A percentile compares a stretch with the other conserved stretches of the same genome.
These are phyloP conservation scores for Cephalopterus ornatus DNA, from an alignment of 2,113 vertebrate genomes.

Conservation along the genomic window DNA sequence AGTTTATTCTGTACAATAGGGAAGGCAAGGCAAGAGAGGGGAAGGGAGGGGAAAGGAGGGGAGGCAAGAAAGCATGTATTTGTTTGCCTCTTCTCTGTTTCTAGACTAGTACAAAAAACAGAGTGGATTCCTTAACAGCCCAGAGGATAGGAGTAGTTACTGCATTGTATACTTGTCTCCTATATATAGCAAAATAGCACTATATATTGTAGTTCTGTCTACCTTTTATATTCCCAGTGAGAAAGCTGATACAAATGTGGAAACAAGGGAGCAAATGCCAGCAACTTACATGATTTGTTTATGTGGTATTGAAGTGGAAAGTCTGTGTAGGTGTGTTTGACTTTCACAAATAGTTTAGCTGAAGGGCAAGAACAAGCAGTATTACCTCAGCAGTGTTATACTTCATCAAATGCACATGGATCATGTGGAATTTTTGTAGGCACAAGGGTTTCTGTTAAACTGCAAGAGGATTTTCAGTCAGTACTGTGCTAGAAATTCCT, in stretches of 20 bases:
- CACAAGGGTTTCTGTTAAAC: background rate
- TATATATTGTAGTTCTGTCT: background rate
- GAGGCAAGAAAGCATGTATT: background rate
- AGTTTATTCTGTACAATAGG: background rate
- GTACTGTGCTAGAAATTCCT: background rate
- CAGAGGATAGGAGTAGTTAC: background rate
- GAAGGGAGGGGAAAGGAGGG: background rate
- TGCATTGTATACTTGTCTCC: background rate
- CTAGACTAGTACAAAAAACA: background rate
- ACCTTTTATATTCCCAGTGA: background rate
- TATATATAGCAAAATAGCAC: background rate
- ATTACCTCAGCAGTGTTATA: background rate
- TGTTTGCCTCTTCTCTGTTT: background rate
- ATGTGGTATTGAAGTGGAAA: background rate
- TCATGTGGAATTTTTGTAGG: background rate
- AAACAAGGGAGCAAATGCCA: background rate
- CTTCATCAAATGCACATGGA: background rate
- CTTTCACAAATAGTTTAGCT: background rate
- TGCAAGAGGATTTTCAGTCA: background rate
- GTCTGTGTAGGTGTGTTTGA: background rate
- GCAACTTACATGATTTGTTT: background rate
- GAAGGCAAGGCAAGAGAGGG: background rate
- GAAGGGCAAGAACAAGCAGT: background rate
- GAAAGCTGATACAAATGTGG: background rate
- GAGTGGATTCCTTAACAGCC: background rate